Conservation (phyloP, 2,113 vertebrate species). For the Chloropsis cyanopogon region DNA sequence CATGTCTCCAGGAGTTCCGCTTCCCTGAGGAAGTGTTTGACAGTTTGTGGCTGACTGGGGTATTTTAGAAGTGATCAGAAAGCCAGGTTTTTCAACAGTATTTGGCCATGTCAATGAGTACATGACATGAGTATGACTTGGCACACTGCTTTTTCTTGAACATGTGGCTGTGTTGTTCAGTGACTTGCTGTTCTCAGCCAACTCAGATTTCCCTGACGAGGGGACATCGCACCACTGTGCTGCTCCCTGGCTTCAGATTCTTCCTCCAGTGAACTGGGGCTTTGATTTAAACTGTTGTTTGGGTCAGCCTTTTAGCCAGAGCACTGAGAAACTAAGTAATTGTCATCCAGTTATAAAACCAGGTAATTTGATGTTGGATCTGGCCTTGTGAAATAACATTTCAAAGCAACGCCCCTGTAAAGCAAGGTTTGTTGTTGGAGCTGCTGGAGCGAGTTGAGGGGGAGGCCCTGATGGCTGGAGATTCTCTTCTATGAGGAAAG, state of each 20-base stretch:
- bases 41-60: not conserved
- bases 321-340: not conserved
- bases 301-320: not conserved
- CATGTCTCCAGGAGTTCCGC: not conserved
- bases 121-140: not conserved
- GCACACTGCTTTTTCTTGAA: not conserved
- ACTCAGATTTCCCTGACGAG: not conserved
- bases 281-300: not conserved
- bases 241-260: not conserved
- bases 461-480: not conserved
- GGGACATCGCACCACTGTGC: not conserved
- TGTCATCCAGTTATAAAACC: not conserved
- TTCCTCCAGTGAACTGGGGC: not conserved
- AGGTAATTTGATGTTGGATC: not conserved
- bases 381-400: not conserved
- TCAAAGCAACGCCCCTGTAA: not conserved
- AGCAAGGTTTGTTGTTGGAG: not conserved
- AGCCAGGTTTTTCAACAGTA: not conserved
- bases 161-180: accelerated
- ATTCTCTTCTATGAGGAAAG: not conserved
- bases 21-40: not conserved
- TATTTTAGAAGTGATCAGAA: not conserved
- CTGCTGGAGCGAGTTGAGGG: accelerated
- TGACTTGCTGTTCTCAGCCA: not conserved
- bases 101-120: not conserved